phyloP scores from a whole-genome alignment of 2,113 vertebrate genomes.

The Oreocharis arfaki region DNA sequence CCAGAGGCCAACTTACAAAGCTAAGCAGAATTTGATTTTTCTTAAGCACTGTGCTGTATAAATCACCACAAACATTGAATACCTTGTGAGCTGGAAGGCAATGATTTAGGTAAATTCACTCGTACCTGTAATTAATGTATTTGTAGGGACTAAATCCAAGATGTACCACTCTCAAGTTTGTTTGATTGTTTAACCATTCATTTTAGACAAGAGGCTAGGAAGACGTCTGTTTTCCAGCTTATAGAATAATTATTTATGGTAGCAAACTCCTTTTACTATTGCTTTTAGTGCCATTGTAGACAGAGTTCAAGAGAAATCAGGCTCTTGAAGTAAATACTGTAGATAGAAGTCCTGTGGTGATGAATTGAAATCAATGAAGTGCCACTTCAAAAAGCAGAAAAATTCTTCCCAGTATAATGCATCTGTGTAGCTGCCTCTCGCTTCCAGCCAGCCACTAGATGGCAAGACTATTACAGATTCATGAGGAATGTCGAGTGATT shows the following conservation, averaged over 20 bases:
- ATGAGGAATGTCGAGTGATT: neutral
- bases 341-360: neutral
- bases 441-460: constrained; percentile 43
- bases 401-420: neutral
- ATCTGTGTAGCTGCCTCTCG: neutral
- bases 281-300: neutral
- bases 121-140: neutral
- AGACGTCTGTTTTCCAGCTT: neutral
- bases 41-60: neutral
- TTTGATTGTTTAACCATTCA: neutral
- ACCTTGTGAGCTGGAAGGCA: neutral
- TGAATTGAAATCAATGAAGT: neutral
- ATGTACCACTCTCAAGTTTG: fast-evolving
- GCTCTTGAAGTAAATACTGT: neutral
- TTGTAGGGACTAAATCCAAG: neutral
- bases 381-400: neutral
- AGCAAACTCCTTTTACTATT: neutral
- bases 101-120: neutral
- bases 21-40: neutral
- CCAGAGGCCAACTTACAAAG: neutral
- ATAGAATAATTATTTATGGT: neutral
- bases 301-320: neutral
- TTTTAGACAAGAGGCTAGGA: neutral
- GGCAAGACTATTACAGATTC: constrained; percentile 23
- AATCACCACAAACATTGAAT: neutral